Evolutionary conservation across 2,797 vertebrate genomes (phyloP), one percentile per base, ranked within the genome.

Genomic region (Cyprinodon diabolis): DNA sequence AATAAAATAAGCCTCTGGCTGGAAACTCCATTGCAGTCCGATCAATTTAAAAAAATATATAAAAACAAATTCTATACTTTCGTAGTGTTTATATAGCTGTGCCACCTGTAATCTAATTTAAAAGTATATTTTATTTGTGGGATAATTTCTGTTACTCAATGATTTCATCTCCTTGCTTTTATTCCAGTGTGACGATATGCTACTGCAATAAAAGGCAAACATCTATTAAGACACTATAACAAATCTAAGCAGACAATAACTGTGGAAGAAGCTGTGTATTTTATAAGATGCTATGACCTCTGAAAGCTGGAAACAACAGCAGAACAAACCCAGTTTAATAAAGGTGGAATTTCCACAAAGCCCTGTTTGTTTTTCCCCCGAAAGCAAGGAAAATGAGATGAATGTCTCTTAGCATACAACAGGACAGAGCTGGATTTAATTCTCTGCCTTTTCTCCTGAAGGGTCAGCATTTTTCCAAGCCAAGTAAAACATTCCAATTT

Each of bases 261-360:
- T 37, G 8, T 35, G 30, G 30, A 19, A 7, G 17, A 52, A 1
- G 51, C 7, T 19, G 57, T 37, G 8, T 0, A 6, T 35, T 37
- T 60, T 15, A 21, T 58, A 71, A 68, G 66, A 77, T 68, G 37
- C 63, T 49, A 49, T 49, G 25, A 63, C 58, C 40, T 37, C 11
- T 5, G 30, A 55, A 45, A 54, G 30, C 56, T 30, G 13, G 25
- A 8, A 14, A 21, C 7, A n/a, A 21, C 52, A 21, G 6, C 52
- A 54, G 52, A n/a, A 21, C 52, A 54, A 54, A 54, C 52, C 19
- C 52, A 54, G 52, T 54, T 54, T 9, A 54, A 54, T 19, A 54
- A 54, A 21, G 52, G 57, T 10, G 30, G 3, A 5, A 8, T 60
- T 60, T 17, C 57, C 58, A 37, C 58, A 37, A 9, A 21, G 4